These are phyloP conservation scores for Zelostemma sp. DNA, from an alignment of 1,140 invertebrate genomes.

Conservation along the genomic window DNA sequence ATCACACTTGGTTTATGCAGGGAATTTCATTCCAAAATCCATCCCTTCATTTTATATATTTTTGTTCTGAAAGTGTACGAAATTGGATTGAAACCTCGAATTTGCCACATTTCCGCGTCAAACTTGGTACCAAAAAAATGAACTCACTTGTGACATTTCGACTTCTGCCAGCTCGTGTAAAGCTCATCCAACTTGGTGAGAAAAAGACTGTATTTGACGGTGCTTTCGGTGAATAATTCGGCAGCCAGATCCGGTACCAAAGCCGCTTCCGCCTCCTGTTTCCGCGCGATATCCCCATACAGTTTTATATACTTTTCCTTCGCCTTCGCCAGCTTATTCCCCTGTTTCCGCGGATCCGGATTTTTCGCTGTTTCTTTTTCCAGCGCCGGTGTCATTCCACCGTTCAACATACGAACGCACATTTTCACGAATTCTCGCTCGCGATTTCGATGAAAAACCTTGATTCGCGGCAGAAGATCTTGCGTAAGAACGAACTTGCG, in stretches of 20 bases:
- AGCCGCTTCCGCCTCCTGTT: not conserved
- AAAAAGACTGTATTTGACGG: not conserved
- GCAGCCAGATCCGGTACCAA: not conserved
- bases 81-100: no score
- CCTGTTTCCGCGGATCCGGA: not conserved
- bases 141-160: conserved; percentile 30
- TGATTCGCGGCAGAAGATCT: no score
- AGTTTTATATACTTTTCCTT: conserved; percentile 4
- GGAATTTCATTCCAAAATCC: no score
- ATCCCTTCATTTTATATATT: no score
- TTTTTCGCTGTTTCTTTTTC: not conserved
- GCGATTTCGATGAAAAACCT: no score
- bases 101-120: not conserved
- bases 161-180: not conserved
- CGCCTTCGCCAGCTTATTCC: not conserved
- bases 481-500: no score
- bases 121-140: not conserved
- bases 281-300: not conserved
- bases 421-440: not conserved
- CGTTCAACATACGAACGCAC: conserved; percentile 3
- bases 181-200: not conserved
- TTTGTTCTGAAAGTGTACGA: no score
- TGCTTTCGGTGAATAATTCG: not conserved
- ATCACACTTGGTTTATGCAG: no score
- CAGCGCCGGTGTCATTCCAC: not conserved